A percentile compares a stretch with the other conserved stretches of the same genome.
These are phyloP conservation scores for Lycorma delicatula DNA, from an alignment of 1,140 invertebrate species.

Conservation along the genomic window DNA sequence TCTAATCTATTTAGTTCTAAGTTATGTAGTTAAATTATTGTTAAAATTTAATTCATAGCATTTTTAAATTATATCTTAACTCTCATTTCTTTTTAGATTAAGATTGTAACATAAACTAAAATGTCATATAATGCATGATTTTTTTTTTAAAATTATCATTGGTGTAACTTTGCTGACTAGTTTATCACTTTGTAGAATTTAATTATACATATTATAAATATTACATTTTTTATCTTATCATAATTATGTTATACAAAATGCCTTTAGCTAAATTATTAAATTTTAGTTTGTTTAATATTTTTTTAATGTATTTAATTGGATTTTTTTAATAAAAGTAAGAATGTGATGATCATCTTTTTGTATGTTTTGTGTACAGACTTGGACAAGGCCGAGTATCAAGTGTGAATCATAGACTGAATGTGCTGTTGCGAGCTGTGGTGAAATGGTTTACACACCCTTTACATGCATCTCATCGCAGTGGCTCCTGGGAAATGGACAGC, in stretches of 20 bases:
- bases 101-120: too few relatives aligned
- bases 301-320: neutral
- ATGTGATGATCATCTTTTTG: constrained; percentile 23
- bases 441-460: constrained; percentile 16
- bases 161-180: neutral
- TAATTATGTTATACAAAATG: neutral
- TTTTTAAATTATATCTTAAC: too few relatives aligned
- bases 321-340: neutral
- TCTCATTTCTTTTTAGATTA: too few relatives aligned
- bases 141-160: constrained; percentile 18
- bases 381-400: constrained; percentile 89
- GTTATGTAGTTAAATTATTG: too few relatives aligned
- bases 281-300: neutral
- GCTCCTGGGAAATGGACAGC: constrained; percentile 30
- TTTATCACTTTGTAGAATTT: neutral
- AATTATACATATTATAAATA: neutral
- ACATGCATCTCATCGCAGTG: constrained; percentile 37
- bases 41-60: too few relatives aligned
- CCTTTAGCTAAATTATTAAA: neutral
- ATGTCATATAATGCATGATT: too few relatives aligned
- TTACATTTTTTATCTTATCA: too few relatives aligned
- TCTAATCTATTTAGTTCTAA: too few relatives aligned
- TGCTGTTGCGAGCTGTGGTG: constrained; percentile 16
- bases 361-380: constrained; percentile 52
- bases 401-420: constrained; percentile 49